A percentile compares a stretch with the other conserved stretches of the same genome.
Evolutionary conservation across 2,113 vertebrate species (phyloP).

Genomic region (Amia ocellicauda): DNA sequence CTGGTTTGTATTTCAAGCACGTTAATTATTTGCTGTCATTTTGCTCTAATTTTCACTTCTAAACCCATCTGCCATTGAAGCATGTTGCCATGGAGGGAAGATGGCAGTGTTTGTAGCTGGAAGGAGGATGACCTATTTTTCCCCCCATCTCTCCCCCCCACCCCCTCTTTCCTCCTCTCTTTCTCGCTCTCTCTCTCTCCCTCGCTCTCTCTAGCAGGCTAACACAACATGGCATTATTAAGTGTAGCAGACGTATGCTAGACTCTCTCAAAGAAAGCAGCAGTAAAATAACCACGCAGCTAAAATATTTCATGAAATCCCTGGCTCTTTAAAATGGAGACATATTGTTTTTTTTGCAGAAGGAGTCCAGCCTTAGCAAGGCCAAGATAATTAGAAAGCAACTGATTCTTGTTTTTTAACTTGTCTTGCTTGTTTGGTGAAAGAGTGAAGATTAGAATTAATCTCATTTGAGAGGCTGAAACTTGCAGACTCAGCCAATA

Average conservation of each 20-base stretch:
- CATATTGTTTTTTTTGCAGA: too few relatives aligned
- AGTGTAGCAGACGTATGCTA: not conserved
- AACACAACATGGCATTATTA: not conserved
- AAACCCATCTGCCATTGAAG: slow-evolving; percentile 9
- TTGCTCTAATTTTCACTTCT: slow-evolving; percentile 3
- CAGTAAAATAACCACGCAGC: too few relatives aligned
- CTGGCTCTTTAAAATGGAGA: too few relatives aligned
- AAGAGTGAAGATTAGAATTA: too few relatives aligned
- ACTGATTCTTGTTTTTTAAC: too few relatives aligned
- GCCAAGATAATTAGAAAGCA: too few relatives aligned
- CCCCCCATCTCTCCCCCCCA: not conserved
- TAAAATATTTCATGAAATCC: too few relatives aligned
- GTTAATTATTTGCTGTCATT: slow-evolving; percentile 7
- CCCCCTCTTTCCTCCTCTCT: too few relatives aligned
- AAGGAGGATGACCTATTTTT: not conserved
- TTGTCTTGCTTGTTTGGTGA: too few relatives aligned
- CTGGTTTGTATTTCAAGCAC: slow-evolving; percentile 10
- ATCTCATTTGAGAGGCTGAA: too few relatives aligned
- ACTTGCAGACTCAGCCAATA: too few relatives aligned
- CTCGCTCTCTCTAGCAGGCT: not conserved
- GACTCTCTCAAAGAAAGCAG: not conserved
- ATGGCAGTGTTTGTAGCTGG: slow-evolving; percentile 3
- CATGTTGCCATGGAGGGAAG: slow-evolving; percentile 2
- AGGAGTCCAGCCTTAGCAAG: too few relatives aligned
- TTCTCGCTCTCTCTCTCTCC: not conserved